Evolutionary conservation across 2,113 vertebrate species (phyloP), one percentile per base, ranked within the genome.

Genomic region (Hyaena hyaena): DNA sequence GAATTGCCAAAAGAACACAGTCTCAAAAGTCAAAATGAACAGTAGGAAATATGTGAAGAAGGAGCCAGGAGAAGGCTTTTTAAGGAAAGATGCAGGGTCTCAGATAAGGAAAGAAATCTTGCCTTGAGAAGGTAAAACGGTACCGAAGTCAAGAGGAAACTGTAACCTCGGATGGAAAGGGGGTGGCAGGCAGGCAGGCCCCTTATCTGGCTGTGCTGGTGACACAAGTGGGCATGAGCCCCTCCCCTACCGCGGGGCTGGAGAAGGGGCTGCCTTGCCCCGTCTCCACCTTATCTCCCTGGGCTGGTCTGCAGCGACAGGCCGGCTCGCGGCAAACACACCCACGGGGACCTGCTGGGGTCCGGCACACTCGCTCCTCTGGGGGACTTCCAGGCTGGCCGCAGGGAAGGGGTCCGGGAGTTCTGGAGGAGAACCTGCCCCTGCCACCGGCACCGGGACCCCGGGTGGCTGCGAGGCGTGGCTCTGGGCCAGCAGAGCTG

Each of bases 241-340:
- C 23, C 61, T 24, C 61, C 61, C 63, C 26, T 26, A 11, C 63
- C 4, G 4, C 63, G 8, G 63, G 24, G 63, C 73, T 5, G 4
- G 65, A 74, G 58, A 65, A 50, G 19, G 10, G 24, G 5, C 9
- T 0, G 1, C 39, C 55, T 9, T 0, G 15, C 10, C 53, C 23
- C 7, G 0, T 3, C 3, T 0, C 0, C 15, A 6, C 10, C 55
- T 77, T 19, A 23, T 3, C 0, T 82, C 14, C 69, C 3, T 14
- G 11, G 24, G 17, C 35, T 16, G 28, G 0, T 26, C 1, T 0
- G n/a, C 61, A 88, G 31, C 43, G 65, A 53, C 24, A 48, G 35
- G 84, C 12, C 33, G 1, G 5, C 61, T 9, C 39, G 39, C 3
- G 39, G 50, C 50, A 14, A 50, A 50, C 50, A 50, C 50, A 50